Evolutionary conservation across 2,888 invertebrate genomes (phyloP).

Genomic region (Athalia cordata): DNA sequence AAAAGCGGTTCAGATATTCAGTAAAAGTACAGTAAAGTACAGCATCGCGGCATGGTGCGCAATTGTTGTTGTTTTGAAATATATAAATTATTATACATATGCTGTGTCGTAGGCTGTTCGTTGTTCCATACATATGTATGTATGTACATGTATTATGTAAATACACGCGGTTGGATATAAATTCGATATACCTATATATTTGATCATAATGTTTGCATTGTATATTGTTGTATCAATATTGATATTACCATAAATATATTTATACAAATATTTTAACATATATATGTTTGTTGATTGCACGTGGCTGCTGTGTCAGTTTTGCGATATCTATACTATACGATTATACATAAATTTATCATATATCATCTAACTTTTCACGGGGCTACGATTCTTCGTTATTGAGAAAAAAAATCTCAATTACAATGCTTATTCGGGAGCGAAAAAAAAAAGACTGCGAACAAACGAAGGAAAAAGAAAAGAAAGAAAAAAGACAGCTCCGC

Average conservation of each 20-base stretch:
- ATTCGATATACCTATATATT: background rate
- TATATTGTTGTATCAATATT: constrained; percentile 16
- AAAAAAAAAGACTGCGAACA: too few relatives aligned
- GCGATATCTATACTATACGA: constrained; percentile 16
- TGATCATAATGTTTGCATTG: background rate
- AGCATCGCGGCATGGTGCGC: background rate
- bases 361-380: too few relatives aligned
- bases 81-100: background rate
- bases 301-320: constrained; percentile 48
- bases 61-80: constrained; percentile 11
- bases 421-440: too few relatives aligned
- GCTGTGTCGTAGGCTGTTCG: constrained; percentile 18
- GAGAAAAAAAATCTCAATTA: too few relatives aligned
- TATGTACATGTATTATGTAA: background rate
- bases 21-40: too few relatives aligned
- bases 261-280: background rate
- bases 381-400: too few relatives aligned
- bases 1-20: too few relatives aligned
- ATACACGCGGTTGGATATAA: background rate
- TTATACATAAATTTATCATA: too few relatives aligned
- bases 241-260: background rate
- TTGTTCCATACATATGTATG: background rate
- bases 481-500: too few relatives aligned
- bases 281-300: constrained; percentile 51
- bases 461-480: background rate